Conservation (phyloP, 2,797 vertebrate genomes). For the Ficedula albicollis region DNA sequence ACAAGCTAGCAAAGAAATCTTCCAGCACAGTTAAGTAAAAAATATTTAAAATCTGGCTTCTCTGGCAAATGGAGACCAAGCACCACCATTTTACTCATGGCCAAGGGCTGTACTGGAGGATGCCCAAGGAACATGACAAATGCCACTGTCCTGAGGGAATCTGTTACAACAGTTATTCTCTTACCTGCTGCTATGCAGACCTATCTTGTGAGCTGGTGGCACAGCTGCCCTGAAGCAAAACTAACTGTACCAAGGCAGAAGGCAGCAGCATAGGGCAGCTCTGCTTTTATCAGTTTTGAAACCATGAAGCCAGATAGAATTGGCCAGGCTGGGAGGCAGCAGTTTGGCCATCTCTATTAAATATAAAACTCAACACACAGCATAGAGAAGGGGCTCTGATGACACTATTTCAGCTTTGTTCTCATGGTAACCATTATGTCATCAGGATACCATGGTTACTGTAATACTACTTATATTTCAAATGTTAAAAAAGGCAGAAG, state of each 20-base stretch:
- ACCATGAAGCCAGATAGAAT: background rate
- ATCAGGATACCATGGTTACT: conserved; percentile 72
- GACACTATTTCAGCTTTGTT: conserved; percentile 70
- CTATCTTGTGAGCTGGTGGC: background rate
- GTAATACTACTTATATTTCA: conserved; percentile 64
- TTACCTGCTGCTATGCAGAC: background rate
- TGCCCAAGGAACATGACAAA: background rate
- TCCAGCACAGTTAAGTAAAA: background rate
- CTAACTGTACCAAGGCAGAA: background rate
- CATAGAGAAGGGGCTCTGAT: conserved; percentile 54
- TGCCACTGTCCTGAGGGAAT: background rate
- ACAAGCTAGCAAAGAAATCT: background rate
- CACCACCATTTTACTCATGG: background rate
- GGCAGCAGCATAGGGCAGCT: background rate
- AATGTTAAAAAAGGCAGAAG: conserved; percentile 57
- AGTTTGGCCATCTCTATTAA: conserved; percentile 39
- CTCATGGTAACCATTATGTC: conserved; percentile 74
- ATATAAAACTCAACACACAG: conserved; percentile 29
- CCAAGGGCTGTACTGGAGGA: background rate
- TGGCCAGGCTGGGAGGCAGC: conserved; percentile 12
- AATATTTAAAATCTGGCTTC: background rate
- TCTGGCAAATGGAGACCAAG: background rate
- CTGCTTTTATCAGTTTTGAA: conserved; percentile 6
- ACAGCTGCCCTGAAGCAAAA: conserved; percentile 10
- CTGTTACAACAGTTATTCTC: background rate